Conservation (phyloP, 1,140 invertebrate species). For the Calephelis nemesis region DNA sequence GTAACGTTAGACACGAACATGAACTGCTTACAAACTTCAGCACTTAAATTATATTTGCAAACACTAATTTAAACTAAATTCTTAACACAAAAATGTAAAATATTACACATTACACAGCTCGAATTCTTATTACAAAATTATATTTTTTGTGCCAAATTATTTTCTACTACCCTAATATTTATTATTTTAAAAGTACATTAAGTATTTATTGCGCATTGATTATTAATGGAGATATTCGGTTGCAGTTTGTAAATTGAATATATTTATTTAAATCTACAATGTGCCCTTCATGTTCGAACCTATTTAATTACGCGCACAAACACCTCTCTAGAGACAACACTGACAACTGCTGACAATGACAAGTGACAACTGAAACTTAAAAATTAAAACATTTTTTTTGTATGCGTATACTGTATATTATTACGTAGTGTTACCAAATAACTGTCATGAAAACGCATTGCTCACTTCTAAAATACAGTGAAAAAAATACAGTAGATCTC, state of each 20-base stretch:
- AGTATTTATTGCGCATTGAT: background rate
- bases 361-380: background rate
- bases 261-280: background rate
- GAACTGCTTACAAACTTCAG: background rate
- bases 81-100: background rate
- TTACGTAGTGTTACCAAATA: too few relatives aligned
- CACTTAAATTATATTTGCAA: background rate
- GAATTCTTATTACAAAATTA: background rate
- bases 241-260: background rate
- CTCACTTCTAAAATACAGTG: too few relatives aligned
- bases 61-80: background rate
- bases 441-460: too few relatives aligned
- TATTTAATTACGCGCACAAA: background rate
- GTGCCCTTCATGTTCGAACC: background rate
- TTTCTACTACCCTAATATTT: background rate
- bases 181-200: background rate
- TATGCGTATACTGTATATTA: too few relatives aligned
- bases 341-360: constrained; percentile 14
- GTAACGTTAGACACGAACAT: background rate
- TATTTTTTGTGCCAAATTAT: constrained; percentile 11
- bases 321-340: background rate
- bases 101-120: background rate
- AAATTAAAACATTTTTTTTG: too few relatives aligned
- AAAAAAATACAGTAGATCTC: too few relatives aligned
- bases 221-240: background rate